A percentile compares a stretch with the other conserved stretches of the same genome.
These are phyloP conservation scores for Procavia capensis DNA, from an alignment of 2,113 vertebrate species.

Conservation along the genomic window DNA sequence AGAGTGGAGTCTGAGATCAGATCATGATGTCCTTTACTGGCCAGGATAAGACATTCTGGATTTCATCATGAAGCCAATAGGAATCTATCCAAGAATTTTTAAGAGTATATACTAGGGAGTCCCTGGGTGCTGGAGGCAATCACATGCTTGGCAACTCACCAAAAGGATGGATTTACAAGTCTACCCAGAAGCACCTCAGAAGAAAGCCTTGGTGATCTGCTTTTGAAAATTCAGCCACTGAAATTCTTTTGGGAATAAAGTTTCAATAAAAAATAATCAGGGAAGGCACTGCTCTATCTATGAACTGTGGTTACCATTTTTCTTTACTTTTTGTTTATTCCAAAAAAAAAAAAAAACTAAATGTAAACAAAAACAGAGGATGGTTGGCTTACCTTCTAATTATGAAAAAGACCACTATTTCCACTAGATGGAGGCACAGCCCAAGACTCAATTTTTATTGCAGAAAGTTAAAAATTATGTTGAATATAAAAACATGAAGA, in stretches of 20 bases:
- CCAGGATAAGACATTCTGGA: too few relatives aligned
- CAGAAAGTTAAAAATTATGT: background rate
- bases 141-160: too few relatives aligned
- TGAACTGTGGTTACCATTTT: background rate
- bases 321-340: background rate
- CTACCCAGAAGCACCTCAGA: too few relatives aligned
- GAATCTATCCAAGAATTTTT: too few relatives aligned
- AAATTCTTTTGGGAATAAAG: background rate
- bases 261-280: background rate
- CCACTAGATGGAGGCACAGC: slow-evolving; percentile 69
- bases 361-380: background rate
- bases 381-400: background rate
- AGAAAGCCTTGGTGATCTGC: too few relatives aligned
- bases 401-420: slow-evolving; percentile 23
- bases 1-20: too few relatives aligned
- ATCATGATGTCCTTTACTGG: too few relatives aligned
- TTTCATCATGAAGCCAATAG: too few relatives aligned
- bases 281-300: background rate
- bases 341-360: background rate
- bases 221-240: too few relatives aligned
- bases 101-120: too few relatives aligned
- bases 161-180: too few relatives aligned
- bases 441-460: background rate
- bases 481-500: background rate
- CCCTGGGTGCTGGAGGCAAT: too few relatives aligned